Conservation (phyloP, 2,113 vertebrate genomes). For the Climacteris rufus region DNA sequence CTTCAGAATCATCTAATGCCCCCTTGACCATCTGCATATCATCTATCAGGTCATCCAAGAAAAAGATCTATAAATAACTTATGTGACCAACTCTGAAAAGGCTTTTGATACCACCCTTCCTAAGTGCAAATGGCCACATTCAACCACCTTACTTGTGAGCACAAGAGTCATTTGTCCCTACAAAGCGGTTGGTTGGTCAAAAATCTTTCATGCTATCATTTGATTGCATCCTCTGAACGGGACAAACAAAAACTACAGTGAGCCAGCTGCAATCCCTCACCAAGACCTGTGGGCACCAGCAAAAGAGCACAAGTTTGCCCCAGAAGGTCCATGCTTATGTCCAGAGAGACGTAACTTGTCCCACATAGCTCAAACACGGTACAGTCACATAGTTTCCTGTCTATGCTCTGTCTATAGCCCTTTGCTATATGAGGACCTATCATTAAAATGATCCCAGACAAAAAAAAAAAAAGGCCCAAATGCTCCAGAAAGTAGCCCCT, state of each 20-base stretch:
- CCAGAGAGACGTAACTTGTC: neutral
- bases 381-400: neutral
- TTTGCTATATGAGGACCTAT: neutral
- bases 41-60: conserved; percentile 62
- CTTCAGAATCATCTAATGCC: conserved; percentile 30
- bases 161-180: conserved; percentile 25
- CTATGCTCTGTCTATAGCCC: neutral
- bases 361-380: neutral
- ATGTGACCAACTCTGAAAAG: conserved; percentile 45
- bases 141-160: conserved; percentile 18
- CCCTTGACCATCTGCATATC: conserved; percentile 62
- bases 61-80: conserved; percentile 61
- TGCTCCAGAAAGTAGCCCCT: neutral
- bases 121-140: neutral
- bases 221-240: neutral
- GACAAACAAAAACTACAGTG: neutral
- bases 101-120: conserved; percentile 24
- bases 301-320: neutral
- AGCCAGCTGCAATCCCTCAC: neutral
- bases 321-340: neutral
- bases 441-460: neutral
- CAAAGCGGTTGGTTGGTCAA: neutral
- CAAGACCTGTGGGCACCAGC: neutral
- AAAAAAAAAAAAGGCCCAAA: rapidly evolving
- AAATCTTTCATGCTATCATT: neutral